Evolutionary conservation across 2,888 invertebrate genomes (phyloP), one percentile per base, ranked within the genome.

Genomic region (Mythimna pallens): DNA sequence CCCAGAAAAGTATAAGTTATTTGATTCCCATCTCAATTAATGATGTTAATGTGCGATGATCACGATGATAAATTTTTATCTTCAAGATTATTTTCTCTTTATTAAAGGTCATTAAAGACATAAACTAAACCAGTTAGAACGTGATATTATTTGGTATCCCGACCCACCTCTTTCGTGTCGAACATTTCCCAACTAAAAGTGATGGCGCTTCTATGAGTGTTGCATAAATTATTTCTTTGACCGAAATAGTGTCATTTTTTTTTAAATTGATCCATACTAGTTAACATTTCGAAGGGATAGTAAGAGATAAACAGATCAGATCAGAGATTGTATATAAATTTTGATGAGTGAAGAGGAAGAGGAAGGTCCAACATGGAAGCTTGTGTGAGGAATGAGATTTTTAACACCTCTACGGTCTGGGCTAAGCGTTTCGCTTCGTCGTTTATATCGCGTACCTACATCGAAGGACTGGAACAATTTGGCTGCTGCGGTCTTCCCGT

Each of bases 161-260:
- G 40, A 5, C 34, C 52, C 52, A 65, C 73, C 73, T 74, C 59
- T 73, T 72, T 69, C 64, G 43, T 78, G 78, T 78, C 6, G 25
- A 54, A 70, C 64, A 69, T 65, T 73, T 62, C 40, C 40, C 69
- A 22, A 74, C 10, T 65, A 50, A 57, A 47, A 14, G 20, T 36
- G 8, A 9, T 64, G 54, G 54, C 54, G 40, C 22, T 30, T 75
- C 63, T 61, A 20, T 30, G 57, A 58, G 9, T 34, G 2, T 9
- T 55, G 34, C 40, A 76, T 76, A 55, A 50, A 73, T 54, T 75
- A 58, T 47, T 30, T 50, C 64, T 75, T 59, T 64, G 68, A 50
- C 54, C 25, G 12, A 47, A 14, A 47, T 47, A 47, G 47, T 47
- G 47, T 14, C 17, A 47, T n/a, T n/a, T n/a, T n/a, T n/a, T n/a